Conservation (phyloP, 2,797 vertebrate species). For the Catamblyrhynchus diadema region DNA sequence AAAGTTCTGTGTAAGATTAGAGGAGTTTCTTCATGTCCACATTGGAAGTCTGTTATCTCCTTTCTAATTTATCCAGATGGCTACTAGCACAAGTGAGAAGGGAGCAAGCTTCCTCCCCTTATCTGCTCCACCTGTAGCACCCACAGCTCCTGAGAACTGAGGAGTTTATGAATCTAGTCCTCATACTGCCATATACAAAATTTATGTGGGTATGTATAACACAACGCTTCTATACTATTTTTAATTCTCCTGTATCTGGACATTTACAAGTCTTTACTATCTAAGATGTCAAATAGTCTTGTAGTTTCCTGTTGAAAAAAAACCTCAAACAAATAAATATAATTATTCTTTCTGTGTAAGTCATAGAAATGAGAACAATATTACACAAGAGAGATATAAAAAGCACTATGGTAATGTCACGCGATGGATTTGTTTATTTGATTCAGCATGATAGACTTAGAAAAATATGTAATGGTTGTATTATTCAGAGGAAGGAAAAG, state of each 20-base stretch:
- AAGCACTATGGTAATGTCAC: background rate
- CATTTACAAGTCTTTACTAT: background rate
- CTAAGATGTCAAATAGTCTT: background rate
- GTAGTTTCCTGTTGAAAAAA: background rate
- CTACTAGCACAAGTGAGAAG: background rate
- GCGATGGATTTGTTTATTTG: background rate
- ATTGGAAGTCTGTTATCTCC: background rate
- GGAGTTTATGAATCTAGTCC: background rate
- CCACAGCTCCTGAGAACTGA: background rate
- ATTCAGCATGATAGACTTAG: background rate
- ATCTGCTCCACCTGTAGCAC: background rate
- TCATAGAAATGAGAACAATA: background rate
- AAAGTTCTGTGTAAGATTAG: background rate
- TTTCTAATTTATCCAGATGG: background rate
- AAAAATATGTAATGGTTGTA: background rate
- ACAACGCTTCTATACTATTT: background rate
- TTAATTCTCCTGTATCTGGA: background rate
- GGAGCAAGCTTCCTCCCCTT: background rate
- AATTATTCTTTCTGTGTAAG: background rate
- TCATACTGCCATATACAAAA: background rate
- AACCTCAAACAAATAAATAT: background rate
- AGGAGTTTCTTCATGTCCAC: background rate
- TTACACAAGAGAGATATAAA: background rate
- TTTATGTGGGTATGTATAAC: background rate
- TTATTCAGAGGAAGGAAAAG: background rate